These are phyloP conservation scores for Parelbella ahira DNA, from an alignment of 2,888 invertebrate species.

Conservation along the genomic window DNA sequence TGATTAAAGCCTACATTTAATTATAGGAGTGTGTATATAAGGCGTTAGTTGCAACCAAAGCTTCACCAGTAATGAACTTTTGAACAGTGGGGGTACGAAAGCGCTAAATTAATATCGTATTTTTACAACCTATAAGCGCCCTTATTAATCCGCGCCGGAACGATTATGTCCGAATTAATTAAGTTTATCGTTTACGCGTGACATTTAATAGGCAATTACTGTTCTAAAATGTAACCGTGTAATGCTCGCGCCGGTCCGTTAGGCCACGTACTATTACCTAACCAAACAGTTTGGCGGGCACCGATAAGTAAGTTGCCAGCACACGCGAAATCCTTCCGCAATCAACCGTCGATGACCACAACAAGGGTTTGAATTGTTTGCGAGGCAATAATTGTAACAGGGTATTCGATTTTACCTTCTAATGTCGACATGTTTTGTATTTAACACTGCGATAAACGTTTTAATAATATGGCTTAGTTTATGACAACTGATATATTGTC, in stretches of 20 bases:
- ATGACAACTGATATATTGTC: no score
- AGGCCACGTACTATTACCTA: constrained; percentile 56
- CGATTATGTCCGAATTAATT: constrained; percentile 54
- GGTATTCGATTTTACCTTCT: not conserved
- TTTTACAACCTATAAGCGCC: constrained; percentile 16
- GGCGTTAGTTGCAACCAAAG: not conserved
- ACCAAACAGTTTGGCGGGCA: constrained; percentile 64
- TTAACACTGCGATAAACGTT: not conserved
- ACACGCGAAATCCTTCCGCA: constrained; percentile 41
- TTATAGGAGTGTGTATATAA: no score
- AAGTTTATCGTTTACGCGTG: constrained; percentile 52
- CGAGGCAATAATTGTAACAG: constrained; percentile 19
- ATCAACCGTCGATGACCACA: constrained; percentile 28
- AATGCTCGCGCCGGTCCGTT: constrained; percentile 40
- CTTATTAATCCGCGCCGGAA: constrained; percentile 25
- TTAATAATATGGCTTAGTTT: no score
- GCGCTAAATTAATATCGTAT: constrained; percentile 2
- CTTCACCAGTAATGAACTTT: not conserved
- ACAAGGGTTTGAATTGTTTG: constrained; percentile 27
- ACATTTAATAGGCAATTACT: constrained; percentile 66
- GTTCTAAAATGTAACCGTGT: constrained; percentile 50
- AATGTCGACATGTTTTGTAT: no score
- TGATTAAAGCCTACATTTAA: no score
- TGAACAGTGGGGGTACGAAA: not conserved
- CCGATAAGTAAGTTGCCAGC: constrained; percentile 66